Evolutionary conservation across 2,888 invertebrate species (phyloP).

Genomic region (Sesia apiformis): DNA sequence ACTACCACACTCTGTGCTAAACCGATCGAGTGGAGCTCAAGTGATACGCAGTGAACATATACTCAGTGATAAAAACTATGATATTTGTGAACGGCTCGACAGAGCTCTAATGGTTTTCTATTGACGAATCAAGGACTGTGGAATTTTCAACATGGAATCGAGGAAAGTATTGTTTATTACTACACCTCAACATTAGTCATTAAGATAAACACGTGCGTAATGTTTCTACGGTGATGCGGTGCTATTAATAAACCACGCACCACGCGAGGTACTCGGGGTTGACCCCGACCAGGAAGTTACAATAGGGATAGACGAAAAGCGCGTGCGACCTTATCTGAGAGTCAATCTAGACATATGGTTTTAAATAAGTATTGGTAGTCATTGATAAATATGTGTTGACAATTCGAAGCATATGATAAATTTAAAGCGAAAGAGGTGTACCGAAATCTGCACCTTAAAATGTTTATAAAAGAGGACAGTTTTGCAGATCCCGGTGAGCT

Average conservation of each 20-base stretch:
- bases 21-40: constrained; percentile 41
- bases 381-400: constrained; percentile 62
- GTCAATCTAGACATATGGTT: constrained; percentile 26
- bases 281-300: constrained; percentile 31
- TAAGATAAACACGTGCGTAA: not conserved
- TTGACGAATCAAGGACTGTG: constrained; percentile 58
- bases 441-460: constrained; percentile 58
- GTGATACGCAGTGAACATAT: constrained; percentile 56
- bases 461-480: constrained; percentile 38
- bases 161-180: constrained; percentile 62
- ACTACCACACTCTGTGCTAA: constrained; percentile 31
- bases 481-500: constrained; percentile 42
- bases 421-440: constrained; percentile 34
- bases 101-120: constrained; percentile 58
- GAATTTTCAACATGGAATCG: constrained; percentile 62
- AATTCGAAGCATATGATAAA: constrained; percentile 54
- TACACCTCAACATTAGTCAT: not conserved
- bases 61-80: constrained; percentile 65
- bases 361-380: constrained; percentile 37
- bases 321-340: constrained; percentile 36
- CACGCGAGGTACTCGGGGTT: constrained; percentile 17
- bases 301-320: constrained; percentile 23
- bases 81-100: constrained; percentile 54
- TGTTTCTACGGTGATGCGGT: not conserved
- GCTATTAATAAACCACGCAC: constrained; percentile 1